Percentiles rank a stretch among this genome's conserved stretches.
Conservation (phyloP, 2,113 vertebrate species). For the Porphyrio hochstetteri region DNA sequence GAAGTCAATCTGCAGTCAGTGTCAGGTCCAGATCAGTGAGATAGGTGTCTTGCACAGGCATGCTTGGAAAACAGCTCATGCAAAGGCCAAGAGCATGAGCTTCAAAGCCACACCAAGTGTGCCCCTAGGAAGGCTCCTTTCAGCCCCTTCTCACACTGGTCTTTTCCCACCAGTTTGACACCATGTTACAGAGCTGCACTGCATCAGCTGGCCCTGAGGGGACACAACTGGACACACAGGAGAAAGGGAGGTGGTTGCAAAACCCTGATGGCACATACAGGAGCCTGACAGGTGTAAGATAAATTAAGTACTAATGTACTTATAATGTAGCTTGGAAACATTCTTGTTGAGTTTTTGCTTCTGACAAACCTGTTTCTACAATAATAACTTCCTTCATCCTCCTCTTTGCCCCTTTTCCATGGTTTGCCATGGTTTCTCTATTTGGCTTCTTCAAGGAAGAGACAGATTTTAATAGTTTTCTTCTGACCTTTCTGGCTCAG, state of each 20-base stretch:
- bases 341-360: background rate
- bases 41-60: background rate
- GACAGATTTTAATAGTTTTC: background rate
- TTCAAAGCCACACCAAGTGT: background rate
- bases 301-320: background rate
- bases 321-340: background rate
- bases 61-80: background rate
- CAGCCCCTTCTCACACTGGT: background rate
- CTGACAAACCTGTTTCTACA: background rate
- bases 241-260: background rate
- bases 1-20: background rate
- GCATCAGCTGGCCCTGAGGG: background rate
- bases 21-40: background rate
- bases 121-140: background rate
- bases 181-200: background rate
- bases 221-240: background rate
- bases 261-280: background rate
- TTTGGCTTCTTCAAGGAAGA: background rate
- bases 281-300: background rate
- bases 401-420: background rate
- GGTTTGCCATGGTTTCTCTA: background rate
- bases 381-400: background rate
- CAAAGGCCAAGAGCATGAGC: background rate
- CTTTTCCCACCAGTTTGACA: background rate
- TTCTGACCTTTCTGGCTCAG: slow-evolving; percentile 4